phyloP scores from a whole-genome alignment of 64 coral and sea anemone species.

The Hydrozoanthus tunicans region DNA sequence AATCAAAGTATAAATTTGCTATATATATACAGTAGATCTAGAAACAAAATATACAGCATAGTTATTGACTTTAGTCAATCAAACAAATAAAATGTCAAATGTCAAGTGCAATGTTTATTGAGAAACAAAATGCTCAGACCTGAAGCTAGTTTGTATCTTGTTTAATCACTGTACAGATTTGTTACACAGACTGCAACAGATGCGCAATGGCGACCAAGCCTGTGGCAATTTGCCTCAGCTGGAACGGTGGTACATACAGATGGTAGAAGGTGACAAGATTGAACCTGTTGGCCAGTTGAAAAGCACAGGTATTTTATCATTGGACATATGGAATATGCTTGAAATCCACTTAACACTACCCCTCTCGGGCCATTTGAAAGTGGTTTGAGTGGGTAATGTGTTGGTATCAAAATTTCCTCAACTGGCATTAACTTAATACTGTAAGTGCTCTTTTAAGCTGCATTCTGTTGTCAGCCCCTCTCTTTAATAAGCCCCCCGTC shows the following conservation, averaged over 20 bases:
- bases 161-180: constrained; percentile 3
- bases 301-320: constrained; percentile 10
- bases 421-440: no score
- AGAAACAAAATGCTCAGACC: neutral
- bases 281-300: neutral
- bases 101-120: neutral
- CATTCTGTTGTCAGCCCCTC: no score
- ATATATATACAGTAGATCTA: no score
- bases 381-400: no score
- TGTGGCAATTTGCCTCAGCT: neutral
- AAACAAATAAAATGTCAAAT: neutral
- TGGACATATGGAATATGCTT: neutral
- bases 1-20: no score
- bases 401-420: no score
- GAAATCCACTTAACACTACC: no score
- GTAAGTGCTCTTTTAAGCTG: no score
- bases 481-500: no score
- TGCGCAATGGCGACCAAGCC: neutral
- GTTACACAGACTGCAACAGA: neutral
- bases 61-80: neutral
- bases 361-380: no score
- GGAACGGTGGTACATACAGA: constrained; percentile 18
- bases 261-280: neutral
- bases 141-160: neutral
- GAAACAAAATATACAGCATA: no score